Conservation (phyloP, 2,113 vertebrate genomes). For the Muntiacus muntjak region DNA sequence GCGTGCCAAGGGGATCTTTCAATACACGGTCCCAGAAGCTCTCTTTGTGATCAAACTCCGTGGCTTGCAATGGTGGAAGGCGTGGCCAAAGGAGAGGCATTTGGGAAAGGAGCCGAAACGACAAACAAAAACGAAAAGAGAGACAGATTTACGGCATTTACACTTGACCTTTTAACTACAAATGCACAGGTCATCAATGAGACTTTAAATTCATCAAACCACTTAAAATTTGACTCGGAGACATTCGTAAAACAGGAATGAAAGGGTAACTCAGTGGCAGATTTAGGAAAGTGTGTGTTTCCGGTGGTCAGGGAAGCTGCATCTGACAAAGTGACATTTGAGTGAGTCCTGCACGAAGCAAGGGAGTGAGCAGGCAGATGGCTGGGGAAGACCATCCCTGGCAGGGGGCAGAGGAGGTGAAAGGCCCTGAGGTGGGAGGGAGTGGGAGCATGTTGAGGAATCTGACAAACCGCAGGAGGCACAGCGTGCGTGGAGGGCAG, state of each 20-base stretch:
- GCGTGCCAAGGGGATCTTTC: rapidly evolving
- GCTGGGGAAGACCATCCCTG: neutral
- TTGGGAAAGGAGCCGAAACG: neutral
- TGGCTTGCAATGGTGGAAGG: neutral
- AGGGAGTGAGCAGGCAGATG: neutral
- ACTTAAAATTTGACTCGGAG: neutral
- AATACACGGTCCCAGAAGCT: neutral
- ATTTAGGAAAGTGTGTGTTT: neutral
- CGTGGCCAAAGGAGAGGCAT: neutral
- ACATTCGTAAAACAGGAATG: neutral
- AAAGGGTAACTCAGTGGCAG: neutral
- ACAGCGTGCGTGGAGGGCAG: neutral
- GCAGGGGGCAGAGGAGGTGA: neutral
- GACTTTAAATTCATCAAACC: neutral
- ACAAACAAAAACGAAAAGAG: neutral
- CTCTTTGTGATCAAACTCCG: neutral
- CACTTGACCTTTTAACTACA: neutral
- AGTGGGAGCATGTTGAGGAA: rapidly evolving
- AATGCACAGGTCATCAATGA: neutral
- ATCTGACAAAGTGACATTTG: neutral
- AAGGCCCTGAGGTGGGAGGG: neutral
- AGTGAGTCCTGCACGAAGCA: neutral
- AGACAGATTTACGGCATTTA: neutral
- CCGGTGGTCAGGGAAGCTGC: neutral
- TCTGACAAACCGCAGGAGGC: neutral